Base-by-base conservation (phyloP, 2,888 invertebrate species). In the Euplagia quadripunctaria region DNA sequence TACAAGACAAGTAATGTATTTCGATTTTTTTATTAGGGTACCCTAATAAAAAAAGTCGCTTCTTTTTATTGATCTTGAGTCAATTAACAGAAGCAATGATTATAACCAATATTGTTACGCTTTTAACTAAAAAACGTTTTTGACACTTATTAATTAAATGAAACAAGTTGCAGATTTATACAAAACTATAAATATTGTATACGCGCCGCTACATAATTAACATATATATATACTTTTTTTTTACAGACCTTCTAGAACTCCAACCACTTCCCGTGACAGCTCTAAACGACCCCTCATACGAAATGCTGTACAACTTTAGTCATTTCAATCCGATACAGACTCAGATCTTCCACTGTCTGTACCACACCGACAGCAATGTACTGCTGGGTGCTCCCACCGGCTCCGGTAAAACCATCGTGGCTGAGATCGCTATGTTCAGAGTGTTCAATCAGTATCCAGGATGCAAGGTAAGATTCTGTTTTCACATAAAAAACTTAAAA, bases 241-340 rank as follows among this genome's bases (percentile, higher is more conserved):
- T 52, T n/a, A 31, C 90, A 97, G 99, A 99, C 90, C 96, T 99
- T 1, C 93, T 99, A 55, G 98, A 98, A 87, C 96, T 99, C 31
- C 98, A 98, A 79, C 99, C 99, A 0, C 92, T 99, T 42, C 98
- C 99, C 1, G 96, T 98, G 51, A 97, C 97, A 43, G 98, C 98
- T 0, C 94, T 99, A 20, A 97, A 98, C 83, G 97, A 99, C 87
- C 94, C 97, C 0, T 91, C 96, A 1, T 98, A 97, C 87, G 98
- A 99, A 90, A 96, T 97, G 69, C 96, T 99, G 5, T 99, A 99
- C 95, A 97, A 96, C 77, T 99, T 99, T 92, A 97, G 97, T 0
- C 99, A 99, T 91, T 99, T 99, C 96, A 99, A 99, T 95, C 99
- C 99, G 0, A 99, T 99, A 81, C 99, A 99, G 94, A 99, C 99